Evolutionary conservation across 2,797 vertebrate genomes (phyloP), one percentile per base, ranked within the genome.

Genomic region (Helarctos malayanus): DNA sequence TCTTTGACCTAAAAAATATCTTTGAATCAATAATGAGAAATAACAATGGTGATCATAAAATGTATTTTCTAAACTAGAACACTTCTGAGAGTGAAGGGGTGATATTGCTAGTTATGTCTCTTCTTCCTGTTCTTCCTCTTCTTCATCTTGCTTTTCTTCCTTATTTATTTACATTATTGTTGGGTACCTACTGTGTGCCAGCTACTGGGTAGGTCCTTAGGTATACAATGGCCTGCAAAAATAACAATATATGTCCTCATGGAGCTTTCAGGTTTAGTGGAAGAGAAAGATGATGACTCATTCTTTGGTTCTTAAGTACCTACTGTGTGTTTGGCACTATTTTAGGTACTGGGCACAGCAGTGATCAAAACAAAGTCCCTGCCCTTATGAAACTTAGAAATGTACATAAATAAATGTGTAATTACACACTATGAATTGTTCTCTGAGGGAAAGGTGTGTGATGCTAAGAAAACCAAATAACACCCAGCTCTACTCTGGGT

Each of bases 1-100:
- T 93, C n/a, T 89, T 79, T 94, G 63, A 79, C 79, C 86, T 91
- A 79, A 93, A 95, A 92, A 88, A 29, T 38, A 41, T 57, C 78
- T 92, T 88, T 15, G 56, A 82, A 93, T 78, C 73, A 84, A 84
- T 91, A 86, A 59, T 87, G 59, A 95, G 25, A 61, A 4, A 80
- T n/a, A 91, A 63, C 52, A 88, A 29, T n/a, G 25, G 71, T 83
- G 65, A 88, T 9, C 59, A 88, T 61, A 47, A 73, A 86, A 90
- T 78, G 87, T 88, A 56, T 59, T 89, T 59, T 84, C 29, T 29
- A 73, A 91, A 73, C 12, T 61, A 59, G 85, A 49, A 76, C 21
- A 54, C 41, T 82, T 80, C 29, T 63, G 32, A 89, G 38, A 82
- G 32, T 56, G 82, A 92, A n/a, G 56, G 41, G 54, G 3, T 13